Base-by-base conservation (phyloP, 2,888 invertebrate species). In the Lasioglossum leucozonium region DNA sequence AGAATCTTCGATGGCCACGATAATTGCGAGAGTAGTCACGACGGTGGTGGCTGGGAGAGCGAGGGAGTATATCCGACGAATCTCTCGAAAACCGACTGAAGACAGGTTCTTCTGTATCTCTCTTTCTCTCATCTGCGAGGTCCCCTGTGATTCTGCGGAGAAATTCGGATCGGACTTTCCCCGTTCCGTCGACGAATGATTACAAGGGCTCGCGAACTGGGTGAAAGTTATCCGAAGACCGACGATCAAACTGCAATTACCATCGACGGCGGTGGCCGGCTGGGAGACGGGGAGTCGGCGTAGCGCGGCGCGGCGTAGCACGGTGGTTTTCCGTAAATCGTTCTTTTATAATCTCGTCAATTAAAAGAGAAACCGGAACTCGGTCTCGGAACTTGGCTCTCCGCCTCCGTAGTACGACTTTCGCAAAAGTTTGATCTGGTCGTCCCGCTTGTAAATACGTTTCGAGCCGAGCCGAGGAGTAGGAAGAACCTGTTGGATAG, bases 291-390 rank as follows among this genome's bases (percentile, higher is more conserved):
- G 8, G 51, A n/a, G n/a, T n/a, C 71, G 77, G 51, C 42, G 47
- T 2, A 0, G 62, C 16, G 44, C 71, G 77, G 8, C 34, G n/a
- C 10, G 76, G 62, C 16, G 44, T 67, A 75, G 8, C 34, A 13
- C 10, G 76, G 76, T 72, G 71, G 82, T 74, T 77, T 79, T 74
- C 71, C 55, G 77, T 72, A 75, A 88, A 85, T 91, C 80, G 85
- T 58, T 83, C 86, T 86, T 86, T 88, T 81, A 80, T 79, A 82
- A 83, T 82, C 79, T 77, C 76, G 72, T 77, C 89, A 72, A 90
- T 91, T 90, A 87, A 89, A 87, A 87, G 91, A 89, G 89, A 87
- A 90, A 89, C 86, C 84, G 87, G 72, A 89, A 82, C 87, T 87
- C 85, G 75, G 65, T 58, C 72, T 30, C 42, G 11, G 62, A 78